Evolutionary conservation across 1,140 invertebrate genomes (phyloP).

Genomic region (Protaetia brevitarsis): DNA sequence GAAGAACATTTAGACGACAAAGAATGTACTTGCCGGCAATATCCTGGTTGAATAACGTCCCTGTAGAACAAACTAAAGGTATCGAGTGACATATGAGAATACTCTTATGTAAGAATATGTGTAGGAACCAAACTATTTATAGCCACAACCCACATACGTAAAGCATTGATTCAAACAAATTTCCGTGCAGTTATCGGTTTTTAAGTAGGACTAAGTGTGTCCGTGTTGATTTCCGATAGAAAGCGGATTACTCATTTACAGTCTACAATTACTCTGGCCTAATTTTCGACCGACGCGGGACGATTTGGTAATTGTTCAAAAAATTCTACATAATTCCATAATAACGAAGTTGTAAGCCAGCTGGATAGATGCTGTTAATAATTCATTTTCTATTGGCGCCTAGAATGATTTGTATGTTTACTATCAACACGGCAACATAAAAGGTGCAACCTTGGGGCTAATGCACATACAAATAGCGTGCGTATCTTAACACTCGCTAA

Average conservation of each 20-base stretch:
- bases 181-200: background rate
- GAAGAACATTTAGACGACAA: too few species aligned
- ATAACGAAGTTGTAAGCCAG: too few species aligned
- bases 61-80: too few species aligned
- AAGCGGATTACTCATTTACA: background rate
- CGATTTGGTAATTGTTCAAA: too few species aligned
- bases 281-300: background rate
- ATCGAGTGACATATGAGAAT: too few species aligned
- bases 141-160: background rate
- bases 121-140: background rate
- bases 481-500: background rate
- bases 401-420: background rate
- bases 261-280: background rate
- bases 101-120: background rate
- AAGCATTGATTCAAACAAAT: background rate
- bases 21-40: too few species aligned
- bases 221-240: background rate
- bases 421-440: background rate
- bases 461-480: background rate
- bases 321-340: too few species aligned
- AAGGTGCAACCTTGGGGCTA: background rate
- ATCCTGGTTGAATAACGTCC: too few species aligned
- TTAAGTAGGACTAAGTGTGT: background rate
- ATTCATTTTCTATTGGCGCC: background rate
- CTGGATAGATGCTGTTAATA: background rate